Percentiles rank a stretch among this genome's conserved stretches.
These are phyloP conservation scores for Tarsius wallacei DNA, from an alignment of 2,797 vertebrate species.

Conservation along the genomic window DNA sequence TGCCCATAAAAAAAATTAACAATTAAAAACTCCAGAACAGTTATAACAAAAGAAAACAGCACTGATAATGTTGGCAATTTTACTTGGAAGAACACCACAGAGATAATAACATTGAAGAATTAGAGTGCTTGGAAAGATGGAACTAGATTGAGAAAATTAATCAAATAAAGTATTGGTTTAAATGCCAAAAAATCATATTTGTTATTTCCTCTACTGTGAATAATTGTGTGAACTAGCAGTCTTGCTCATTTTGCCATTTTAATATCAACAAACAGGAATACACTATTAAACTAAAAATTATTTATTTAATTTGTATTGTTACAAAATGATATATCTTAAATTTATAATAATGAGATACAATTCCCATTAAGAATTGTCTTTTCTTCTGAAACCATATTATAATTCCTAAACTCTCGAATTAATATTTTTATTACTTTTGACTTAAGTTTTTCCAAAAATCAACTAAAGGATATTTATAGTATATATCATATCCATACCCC, in stretches of 20 bases:
- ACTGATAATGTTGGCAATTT: not conserved
- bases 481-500: not conserved
- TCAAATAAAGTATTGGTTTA: slow-evolving; percentile 25
- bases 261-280: not conserved
- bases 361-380: not conserved
- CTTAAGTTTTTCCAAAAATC: not conserved
- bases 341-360: not conserved
- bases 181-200: slow-evolving; percentile 16
- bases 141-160: slow-evolving; percentile 50
- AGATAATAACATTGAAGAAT: slow-evolving; percentile 13
- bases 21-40: not conserved
- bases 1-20: not conserved
- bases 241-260: slow-evolving; percentile 30
- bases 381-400: not conserved
- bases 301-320: not conserved
- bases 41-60: slow-evolving; percentile 16
- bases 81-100: slow-evolving; percentile 23
- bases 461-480: not conserved
- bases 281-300: not conserved
- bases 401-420: not conserved
- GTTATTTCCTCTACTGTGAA: slow-evolving; percentile 23
- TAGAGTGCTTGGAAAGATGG: not conserved
- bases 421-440: not conserved
- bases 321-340: not conserved
- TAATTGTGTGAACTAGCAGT: not conserved